Evolutionary conservation across 2,797 vertebrate genomes (phyloP).

Genomic region (Alca torda): DNA sequence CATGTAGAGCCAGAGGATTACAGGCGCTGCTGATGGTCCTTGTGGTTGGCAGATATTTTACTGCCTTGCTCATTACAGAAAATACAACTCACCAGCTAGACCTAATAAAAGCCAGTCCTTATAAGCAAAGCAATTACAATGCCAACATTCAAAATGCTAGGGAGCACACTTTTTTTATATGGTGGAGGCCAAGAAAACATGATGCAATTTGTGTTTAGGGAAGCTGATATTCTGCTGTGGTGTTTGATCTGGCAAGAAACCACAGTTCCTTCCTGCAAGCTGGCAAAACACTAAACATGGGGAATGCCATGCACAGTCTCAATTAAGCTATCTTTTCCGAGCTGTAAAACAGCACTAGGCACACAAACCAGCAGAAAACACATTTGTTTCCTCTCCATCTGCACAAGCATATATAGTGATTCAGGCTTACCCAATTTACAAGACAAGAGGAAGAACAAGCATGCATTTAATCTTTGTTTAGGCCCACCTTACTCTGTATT

Average conservation of each 20-base stretch:
- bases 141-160: not conserved
- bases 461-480: not conserved
- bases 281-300: constrained; percentile 6
- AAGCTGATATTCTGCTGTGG: not conserved
- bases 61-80: not conserved
- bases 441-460: not conserved
- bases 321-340: constrained; percentile 55
- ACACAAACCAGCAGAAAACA: constrained; percentile 27
- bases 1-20: rapidly evolving
- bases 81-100: not conserved
- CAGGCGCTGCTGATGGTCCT: not conserved
- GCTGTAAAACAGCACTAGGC: constrained; percentile 31
- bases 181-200: constrained; percentile 2
- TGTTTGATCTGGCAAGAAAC: constrained; percentile 26
- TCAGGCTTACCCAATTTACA: not conserved
- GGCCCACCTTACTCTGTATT: not conserved
- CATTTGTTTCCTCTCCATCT: constrained; percentile 23
- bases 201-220: not conserved
- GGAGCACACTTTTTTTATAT: not conserved
- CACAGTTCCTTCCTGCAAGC: constrained; percentile 11
- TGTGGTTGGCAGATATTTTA: not conserved
- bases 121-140: not conserved
- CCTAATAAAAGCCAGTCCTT: not conserved
- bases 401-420: not conserved
- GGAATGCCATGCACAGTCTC: constrained; percentile 8